Conservation (phyloP, 2,113 vertebrate genomes). For the Colistium nudipinnis region DNA sequence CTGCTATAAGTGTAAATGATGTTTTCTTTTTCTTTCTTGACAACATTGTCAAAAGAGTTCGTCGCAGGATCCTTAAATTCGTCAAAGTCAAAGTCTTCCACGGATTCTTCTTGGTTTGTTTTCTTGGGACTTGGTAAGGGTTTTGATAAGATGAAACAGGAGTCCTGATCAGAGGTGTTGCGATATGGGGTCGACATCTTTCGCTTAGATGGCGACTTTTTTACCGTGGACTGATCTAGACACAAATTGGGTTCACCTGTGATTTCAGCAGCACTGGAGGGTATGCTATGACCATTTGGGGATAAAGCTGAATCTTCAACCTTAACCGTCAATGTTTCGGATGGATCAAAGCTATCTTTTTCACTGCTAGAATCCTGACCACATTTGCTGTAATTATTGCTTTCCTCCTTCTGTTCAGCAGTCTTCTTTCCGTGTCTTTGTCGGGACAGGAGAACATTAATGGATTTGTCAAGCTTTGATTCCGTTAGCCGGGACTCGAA, state of each 20-base stretch:
- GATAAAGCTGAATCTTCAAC: constrained; percentile 83
- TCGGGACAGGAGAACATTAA: constrained; percentile 84
- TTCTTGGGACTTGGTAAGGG: constrained; percentile 80
- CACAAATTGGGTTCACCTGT: constrained; percentile 69
- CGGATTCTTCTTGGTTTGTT: constrained; percentile 75
- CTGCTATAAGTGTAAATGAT: constrained; percentile 76
- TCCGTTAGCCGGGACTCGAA: constrained; percentile 84
- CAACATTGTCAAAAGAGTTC: constrained; percentile 54
- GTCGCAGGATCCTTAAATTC: constrained; percentile 47
- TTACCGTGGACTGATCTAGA: constrained; percentile 78
- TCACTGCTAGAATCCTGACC: constrained; percentile 75
- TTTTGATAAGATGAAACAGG: constrained; percentile 91
- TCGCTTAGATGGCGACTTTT: constrained; percentile 81
- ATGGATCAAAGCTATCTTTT: constrained; percentile 75
- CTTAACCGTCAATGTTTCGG: constrained; percentile 77
- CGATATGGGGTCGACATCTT: constrained; percentile 87
- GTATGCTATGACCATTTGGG: constrained; percentile 76
- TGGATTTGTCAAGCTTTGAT: constrained; percentile 87
- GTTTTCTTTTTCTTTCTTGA: constrained; percentile 71
- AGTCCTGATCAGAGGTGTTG: constrained; percentile 91
- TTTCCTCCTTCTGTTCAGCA: constrained; percentile 76
- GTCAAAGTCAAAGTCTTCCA: constrained; percentile 53
- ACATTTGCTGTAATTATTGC: constrained; percentile 78
- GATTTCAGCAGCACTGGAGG: constrained; percentile 79
- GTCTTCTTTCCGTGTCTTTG: constrained; percentile 85